phyloP scores from a whole-genome alignment of 1,140 invertebrate genomes.

The Sarcophaga bullata region DNA sequence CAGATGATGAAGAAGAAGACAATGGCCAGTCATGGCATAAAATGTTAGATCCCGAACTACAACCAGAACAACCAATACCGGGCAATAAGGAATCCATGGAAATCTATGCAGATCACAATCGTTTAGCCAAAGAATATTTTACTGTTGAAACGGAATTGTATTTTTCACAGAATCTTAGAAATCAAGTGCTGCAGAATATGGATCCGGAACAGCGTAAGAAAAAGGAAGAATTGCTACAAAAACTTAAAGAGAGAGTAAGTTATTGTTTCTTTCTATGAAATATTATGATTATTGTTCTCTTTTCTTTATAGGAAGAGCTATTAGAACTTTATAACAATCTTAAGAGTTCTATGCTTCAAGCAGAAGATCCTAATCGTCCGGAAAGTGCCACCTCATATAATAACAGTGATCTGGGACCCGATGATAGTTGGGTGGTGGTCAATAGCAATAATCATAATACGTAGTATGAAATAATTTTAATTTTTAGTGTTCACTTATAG shows the following conservation, averaged over 20 bases:
- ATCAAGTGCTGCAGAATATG: constrained; percentile 60
- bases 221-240: constrained; percentile 56
- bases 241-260: constrained; percentile 58
- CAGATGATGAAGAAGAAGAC: constrained; percentile 67
- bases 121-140: constrained; percentile 79
- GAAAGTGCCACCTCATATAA: not conserved
- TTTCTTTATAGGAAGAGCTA: constrained; percentile 44
- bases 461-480: constrained; percentile 16
- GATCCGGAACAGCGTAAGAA: constrained; percentile 56
- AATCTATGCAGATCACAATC: constrained; percentile 87
- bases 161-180: constrained; percentile 60
- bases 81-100: constrained; percentile 79
- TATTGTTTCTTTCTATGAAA: not conserved
- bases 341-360: constrained; percentile 29
- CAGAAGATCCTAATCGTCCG: constrained; percentile 5
- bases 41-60: constrained; percentile 79
- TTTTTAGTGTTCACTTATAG: not conserved
- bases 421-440: constrained; percentile 53
- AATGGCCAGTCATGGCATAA: constrained; percentile 78
- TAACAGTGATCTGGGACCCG: constrained; percentile 34
- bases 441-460: constrained; percentile 41
- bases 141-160: constrained; percentile 68
- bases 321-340: constrained; percentile 46
- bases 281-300: not conserved
- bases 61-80: constrained; percentile 83